A percentile compares a stretch with the other conserved stretches of the same genome.
Evolutionary conservation across 2,113 vertebrate genomes (phyloP).

Genomic region (Chaetura pelagica): DNA sequence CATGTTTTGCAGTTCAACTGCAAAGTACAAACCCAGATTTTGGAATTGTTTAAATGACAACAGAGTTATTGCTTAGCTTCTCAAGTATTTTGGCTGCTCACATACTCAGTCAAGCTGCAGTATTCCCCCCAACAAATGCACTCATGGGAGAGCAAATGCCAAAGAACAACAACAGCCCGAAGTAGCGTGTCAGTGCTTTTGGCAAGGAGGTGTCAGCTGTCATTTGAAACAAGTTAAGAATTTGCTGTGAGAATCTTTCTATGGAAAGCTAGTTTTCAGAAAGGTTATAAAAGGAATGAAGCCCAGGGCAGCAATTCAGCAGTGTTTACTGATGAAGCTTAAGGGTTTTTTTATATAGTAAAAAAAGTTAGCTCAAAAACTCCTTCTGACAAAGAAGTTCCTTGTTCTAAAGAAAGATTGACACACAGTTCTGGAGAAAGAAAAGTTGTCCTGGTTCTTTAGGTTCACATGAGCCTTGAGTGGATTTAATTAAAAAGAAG

Average conservation of each 20-base stretch:
- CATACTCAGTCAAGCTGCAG: background rate
- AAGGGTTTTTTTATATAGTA: background rate
- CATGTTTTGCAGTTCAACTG: background rate
- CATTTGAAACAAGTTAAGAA: constrained; percentile 5
- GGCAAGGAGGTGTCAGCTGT: background rate
- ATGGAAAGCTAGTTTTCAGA: background rate
- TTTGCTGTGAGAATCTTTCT: background rate
- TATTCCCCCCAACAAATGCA: background rate
- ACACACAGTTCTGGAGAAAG: background rate
- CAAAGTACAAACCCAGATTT: background rate
- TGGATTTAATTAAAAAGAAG: background rate
- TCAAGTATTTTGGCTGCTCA: constrained; percentile 42
- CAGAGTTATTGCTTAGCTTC: constrained; percentile 4
- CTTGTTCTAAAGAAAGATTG: background rate
- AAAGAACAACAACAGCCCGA: background rate
- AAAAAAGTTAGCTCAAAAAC: background rate
- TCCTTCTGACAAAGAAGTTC: background rate
- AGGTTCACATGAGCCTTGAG: background rate
- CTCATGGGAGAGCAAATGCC: constrained; percentile 18
- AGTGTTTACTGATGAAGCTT: background rate
- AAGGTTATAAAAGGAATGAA: background rate
- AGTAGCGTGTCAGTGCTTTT: background rate
- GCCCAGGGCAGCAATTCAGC: background rate
- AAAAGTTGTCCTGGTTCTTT: background rate
- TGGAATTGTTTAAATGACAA: constrained; percentile 30